These are phyloP conservation scores for Alauda arvensis DNA, from an alignment of 2,797 vertebrate genomes.

Conservation along the genomic window DNA sequence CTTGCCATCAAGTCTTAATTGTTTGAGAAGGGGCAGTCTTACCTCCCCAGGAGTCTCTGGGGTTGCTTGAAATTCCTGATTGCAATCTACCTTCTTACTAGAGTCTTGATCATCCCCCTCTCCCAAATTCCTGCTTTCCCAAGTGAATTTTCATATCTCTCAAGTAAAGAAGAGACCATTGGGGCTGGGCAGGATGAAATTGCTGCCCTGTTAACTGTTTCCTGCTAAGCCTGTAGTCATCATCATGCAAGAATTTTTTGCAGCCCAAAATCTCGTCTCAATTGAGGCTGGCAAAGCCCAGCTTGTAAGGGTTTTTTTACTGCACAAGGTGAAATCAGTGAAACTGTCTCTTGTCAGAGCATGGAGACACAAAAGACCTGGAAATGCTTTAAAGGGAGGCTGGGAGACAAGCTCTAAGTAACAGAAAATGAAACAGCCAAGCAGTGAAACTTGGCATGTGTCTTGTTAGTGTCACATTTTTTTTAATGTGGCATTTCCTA, in stretches of 20 bases:
- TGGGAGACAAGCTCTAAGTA: background rate
- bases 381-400: background rate
- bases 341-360: background rate
- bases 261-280: background rate
- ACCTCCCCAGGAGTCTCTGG: background rate
- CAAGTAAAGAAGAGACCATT: background rate
- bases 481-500: conserved; percentile 52
- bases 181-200: background rate
- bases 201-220: background rate
- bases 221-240: background rate
- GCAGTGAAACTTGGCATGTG: conserved; percentile 14
- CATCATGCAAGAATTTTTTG: background rate
- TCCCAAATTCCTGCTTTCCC: background rate
- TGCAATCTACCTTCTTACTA: background rate
- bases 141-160: background rate
- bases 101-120: background rate
- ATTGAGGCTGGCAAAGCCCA: background rate
- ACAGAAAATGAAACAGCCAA: background rate
- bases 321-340: background rate
- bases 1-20: background rate
- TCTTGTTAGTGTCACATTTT: conserved; percentile 29
- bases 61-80: background rate
- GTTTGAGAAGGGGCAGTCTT: background rate
- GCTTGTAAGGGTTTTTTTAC: background rate
- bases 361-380: background rate